Conservation (phyloP, 1,140 invertebrate genomes). For the Paraescarpia echinospica region DNA sequence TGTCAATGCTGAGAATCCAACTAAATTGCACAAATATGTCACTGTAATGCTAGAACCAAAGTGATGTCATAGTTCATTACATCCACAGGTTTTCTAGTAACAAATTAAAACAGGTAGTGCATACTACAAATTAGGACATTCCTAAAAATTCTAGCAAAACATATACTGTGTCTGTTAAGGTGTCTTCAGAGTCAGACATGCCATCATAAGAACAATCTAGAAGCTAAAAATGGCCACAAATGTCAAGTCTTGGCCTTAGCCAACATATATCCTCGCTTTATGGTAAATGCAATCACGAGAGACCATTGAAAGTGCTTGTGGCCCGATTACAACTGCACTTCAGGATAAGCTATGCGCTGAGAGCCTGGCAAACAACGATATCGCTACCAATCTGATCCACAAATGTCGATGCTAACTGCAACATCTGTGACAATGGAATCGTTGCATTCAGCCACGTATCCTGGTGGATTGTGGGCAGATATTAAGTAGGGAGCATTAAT, state of each 20-base stretch:
- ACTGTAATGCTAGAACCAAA: not conserved
- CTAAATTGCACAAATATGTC: not conserved
- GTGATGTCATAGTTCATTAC: not conserved
- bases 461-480: not conserved
- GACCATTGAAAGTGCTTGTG: not conserved
- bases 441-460: not conserved
- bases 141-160: not conserved
- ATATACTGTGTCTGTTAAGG: not conserved
- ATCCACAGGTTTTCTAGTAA: not conserved
- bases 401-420: not conserved
- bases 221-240: not conserved
- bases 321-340: not conserved
- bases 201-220: not conserved
- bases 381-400: not conserved
- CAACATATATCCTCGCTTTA: not conserved
- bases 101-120: not conserved
- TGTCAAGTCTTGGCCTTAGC: not conserved
- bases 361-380: not conserved
- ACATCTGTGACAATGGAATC: not conserved
- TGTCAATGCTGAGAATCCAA: not conserved
- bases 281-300: not conserved
- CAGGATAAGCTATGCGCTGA: not conserved
- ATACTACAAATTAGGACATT: not conserved
- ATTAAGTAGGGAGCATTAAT: not conserved
- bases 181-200: not conserved